Base-by-base conservation (phyloP, 2,797 vertebrate genomes). In the Acanthopagrus latus region DNA sequence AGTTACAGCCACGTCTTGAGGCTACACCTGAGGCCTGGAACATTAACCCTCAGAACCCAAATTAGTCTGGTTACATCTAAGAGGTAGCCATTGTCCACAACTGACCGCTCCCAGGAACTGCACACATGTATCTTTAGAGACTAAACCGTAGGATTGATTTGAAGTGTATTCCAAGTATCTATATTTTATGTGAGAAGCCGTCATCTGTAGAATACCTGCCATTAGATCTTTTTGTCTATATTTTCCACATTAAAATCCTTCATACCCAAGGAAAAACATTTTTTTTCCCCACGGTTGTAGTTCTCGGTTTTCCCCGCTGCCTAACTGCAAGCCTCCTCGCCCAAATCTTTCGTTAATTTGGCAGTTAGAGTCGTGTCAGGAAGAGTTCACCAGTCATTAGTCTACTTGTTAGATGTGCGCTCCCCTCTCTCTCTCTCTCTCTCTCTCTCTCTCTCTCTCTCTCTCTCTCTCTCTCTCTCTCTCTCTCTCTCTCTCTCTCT, bases 301-400 rank as follows among this genome's bases (percentile, higher is more conserved):
- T 74, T 67, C 79, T 41, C 63, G 59, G 76, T 74, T 63, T 76
- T 52, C 62, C 64, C 54, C 0, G 17, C 54, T 51, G 55, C 68
- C 77, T 71, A 64, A 80, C 59, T 74, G 44, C 55, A 86, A 86
- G 56, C 57, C 65, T 85, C 71, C 71, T 78, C 38, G 17, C 69
- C 38, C 59, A 86, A 82, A 73, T 80, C 72, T 78, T 83, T 58
- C 44, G 50, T 81, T 82, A 71, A 84, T 83, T 85, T 80, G 64
- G 72, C 72, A 78, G 58, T 72, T 55, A 71, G 62, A 63, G 33
- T 51, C 7, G 44, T 71, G 79, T 76, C 78, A 76, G 27, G 56
- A 64, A 55, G 78, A 81, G 78, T 83, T 92, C 85, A 86, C 51
- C 76, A 68, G 50, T 80, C 84, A 83, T 91, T 87, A 86, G 84